Conservation (phyloP, 1,140 invertebrate genomes). For the Armadillidium nasatum region DNA sequence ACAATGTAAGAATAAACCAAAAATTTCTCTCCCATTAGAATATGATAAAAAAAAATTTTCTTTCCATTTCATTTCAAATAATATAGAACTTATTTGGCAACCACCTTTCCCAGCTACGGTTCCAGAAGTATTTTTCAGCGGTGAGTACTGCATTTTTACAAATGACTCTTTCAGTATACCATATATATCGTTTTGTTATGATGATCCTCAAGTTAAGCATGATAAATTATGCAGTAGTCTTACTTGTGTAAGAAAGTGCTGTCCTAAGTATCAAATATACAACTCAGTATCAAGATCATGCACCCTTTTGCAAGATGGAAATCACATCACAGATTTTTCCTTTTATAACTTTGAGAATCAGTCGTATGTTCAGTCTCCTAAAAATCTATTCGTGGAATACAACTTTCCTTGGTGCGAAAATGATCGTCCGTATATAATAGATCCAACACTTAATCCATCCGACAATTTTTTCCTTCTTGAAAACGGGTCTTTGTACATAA, state of each 20-base stretch:
- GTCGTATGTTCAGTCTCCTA: not conserved
- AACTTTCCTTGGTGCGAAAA: not conserved
- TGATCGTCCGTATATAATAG: slow-evolving; percentile 11
- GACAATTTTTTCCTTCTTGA: slow-evolving; percentile 31
- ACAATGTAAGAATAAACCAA: not conserved
- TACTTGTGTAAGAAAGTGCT: slow-evolving; percentile 25
- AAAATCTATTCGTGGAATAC: not conserved
- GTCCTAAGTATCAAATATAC: slow-evolving; percentile 17
- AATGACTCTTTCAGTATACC: not conserved
- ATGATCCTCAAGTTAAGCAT: slow-evolving; percentile 16
- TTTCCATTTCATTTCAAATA: not conserved
- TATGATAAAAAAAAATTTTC: not conserved
- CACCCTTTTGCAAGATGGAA: not conserved
- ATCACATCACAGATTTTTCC: not conserved
- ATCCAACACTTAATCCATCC: not conserved
- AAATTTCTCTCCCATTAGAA: not conserved
- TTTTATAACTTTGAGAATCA: not conserved
- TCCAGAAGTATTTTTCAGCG: not conserved
- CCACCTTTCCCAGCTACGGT: not conserved
- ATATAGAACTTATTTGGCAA: not conserved
- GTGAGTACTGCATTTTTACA: not conserved
- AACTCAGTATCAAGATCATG: not conserved
- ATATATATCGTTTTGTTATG: slow-evolving; percentile 14
- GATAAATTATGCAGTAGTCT: slow-evolving; percentile 14
- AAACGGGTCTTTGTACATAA: slow-evolving; percentile 31